These are phyloP conservation scores for Hypomecis atomaria DNA, from an alignment of 2,888 invertebrate species.

Conservation along the genomic window DNA sequence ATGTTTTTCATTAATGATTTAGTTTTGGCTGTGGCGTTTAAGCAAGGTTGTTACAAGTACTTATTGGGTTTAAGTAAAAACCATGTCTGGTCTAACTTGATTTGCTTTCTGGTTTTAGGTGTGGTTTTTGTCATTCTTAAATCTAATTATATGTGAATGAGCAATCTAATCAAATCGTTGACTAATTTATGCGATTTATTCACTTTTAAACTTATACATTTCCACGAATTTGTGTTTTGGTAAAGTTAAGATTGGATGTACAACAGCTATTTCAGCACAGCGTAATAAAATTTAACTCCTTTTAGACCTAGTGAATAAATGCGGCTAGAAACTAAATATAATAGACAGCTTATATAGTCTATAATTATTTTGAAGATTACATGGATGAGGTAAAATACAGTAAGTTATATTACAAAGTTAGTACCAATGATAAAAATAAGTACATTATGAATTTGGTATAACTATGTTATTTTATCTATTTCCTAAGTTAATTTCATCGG, in stretches of 20 bases:
- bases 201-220: too few species aligned
- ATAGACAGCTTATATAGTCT: too few species aligned
- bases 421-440: too few species aligned
- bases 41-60: not conserved
- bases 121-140: conserved; percentile 24
- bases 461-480: too few species aligned
- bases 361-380: too few species aligned
- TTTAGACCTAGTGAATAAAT: too few species aligned
- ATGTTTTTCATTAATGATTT: not conserved
- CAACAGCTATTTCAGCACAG: not conserved
- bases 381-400: too few species aligned
- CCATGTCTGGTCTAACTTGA: not conserved
- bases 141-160: conserved; percentile 4
- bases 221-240: too few species aligned
- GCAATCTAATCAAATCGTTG: conserved; percentile 15
- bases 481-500: too few species aligned
- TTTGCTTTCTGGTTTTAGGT: conserved; percentile 3
- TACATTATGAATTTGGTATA: too few species aligned
- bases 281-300: not conserved
- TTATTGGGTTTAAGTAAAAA: conserved; percentile 23
- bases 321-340: too few species aligned
- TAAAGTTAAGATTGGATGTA: not conserved
- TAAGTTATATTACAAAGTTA: too few species aligned
- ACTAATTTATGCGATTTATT: not conserved
- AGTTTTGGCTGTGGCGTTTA: not conserved